phyloP scores from a whole-genome alignment of 1,140 invertebrate genomes.

The Hyposmocoma kahamanoa region DNA sequence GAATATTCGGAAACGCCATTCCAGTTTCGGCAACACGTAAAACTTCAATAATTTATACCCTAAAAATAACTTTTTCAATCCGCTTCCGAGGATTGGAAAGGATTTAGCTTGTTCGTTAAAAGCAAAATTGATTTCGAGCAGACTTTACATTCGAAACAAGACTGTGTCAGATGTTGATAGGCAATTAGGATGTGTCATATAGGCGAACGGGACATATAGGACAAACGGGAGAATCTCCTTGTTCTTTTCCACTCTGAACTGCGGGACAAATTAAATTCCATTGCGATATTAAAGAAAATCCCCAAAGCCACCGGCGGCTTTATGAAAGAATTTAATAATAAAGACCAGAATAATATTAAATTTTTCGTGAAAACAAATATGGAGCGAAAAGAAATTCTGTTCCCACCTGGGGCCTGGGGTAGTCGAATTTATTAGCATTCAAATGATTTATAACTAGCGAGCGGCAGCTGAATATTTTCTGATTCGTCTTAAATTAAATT shows the following conservation, averaged over 20 bases:
- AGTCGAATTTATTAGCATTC: slow-evolving; percentile 73
- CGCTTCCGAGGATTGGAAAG: not conserved
- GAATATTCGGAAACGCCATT: too few relatives aligned
- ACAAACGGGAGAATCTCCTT: slow-evolving; percentile 18
- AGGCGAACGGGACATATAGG: slow-evolving; percentile 12
- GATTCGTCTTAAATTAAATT: slow-evolving; percentile 72
- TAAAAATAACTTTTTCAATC: not conserved
- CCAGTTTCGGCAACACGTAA: too few relatives aligned
- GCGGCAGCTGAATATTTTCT: slow-evolving; percentile 71
- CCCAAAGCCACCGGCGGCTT: slow-evolving; percentile 42
- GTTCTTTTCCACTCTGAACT: slow-evolving; percentile 23
- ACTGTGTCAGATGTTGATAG: slow-evolving; percentile 2
- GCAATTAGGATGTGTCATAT: not conserved
- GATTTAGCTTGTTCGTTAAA: not conserved
- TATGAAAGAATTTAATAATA: slow-evolving; percentile 64
- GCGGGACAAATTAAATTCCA: slow-evolving; percentile 55
- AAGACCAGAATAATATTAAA: slow-evolving; percentile 59
- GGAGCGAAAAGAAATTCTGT: slow-evolving; percentile 53
- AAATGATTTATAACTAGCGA: slow-evolving; percentile 72
- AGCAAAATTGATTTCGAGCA: not conserved
- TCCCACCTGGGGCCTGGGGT: slow-evolving; percentile 53
- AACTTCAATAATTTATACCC: too few relatives aligned
- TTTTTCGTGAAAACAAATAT: slow-evolving; percentile 59
- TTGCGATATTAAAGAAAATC: slow-evolving; percentile 56
- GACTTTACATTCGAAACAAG: slow-evolving; percentile 4